phyloP scores from a whole-genome alignment of 2,797 vertebrate species.

The Glossophaga mutica region DNA sequence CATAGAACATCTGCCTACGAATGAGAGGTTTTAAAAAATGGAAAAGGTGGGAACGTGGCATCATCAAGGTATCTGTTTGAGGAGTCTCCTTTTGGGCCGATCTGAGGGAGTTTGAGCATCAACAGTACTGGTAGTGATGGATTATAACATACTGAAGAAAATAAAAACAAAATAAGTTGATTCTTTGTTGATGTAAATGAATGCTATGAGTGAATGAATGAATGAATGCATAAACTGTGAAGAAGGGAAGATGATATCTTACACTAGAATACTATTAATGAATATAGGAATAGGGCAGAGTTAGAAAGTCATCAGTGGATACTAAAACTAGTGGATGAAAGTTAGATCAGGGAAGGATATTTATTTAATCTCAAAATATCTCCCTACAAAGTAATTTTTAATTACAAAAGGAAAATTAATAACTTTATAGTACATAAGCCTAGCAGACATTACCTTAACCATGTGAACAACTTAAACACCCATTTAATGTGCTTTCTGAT shows the following conservation, averaged over 20 bases:
- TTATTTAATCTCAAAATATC: not conserved
- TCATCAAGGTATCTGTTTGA: not conserved
- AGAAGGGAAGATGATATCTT: not conserved
- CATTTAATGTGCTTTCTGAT: not conserved
- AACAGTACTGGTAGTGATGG: not conserved
- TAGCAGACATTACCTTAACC: not conserved
- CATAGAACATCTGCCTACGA: not conserved
- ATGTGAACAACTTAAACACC: not conserved
- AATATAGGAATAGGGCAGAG: not conserved
- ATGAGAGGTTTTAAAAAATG: not conserved
- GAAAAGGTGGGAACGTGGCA: accelerated
- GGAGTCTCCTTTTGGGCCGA: not conserved
- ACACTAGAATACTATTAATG: not conserved
- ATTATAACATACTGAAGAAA: not conserved
- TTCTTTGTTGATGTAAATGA: not conserved
- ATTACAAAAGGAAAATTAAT: not conserved
- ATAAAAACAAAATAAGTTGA: not conserved
- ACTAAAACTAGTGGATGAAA: not conserved
- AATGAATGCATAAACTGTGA: not conserved
- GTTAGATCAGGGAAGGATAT: not conserved
- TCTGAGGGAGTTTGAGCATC: not conserved
- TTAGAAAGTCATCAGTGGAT: not conserved
- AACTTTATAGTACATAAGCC: not conserved
- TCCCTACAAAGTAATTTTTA: not conserved
- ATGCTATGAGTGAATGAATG: too few relatives aligned